A percentile compares a stretch with the other conserved stretches of the same genome.
phyloP scores from a whole-genome alignment of 37 sponge, comb jelly and placozoan genomes.

The Geodia barretti region DNA sequence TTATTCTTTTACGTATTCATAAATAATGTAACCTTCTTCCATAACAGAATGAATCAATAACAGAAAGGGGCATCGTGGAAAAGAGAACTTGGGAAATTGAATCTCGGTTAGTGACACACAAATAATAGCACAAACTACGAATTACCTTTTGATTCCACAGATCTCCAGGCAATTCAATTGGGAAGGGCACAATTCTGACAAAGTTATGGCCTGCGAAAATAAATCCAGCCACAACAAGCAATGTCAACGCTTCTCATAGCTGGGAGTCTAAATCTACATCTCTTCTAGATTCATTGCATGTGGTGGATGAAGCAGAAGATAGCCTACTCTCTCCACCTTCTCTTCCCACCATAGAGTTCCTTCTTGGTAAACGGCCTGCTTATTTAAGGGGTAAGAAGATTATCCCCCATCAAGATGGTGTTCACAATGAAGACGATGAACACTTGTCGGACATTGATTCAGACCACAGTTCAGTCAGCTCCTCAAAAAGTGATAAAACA shows the following conservation, averaged over 20 bases:
- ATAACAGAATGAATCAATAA: not conserved
- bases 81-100: constrained; percentile 24
- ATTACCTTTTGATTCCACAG: not conserved
- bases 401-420: not conserved
- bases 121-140: too few species aligned
- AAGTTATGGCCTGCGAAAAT: constrained; percentile 23
- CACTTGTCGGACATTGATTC: constrained; percentile 32
- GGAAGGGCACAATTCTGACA: constrained; percentile 3
- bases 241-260: constrained; percentile 15
- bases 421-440: not conserved
- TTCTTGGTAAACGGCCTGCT: constrained; percentile 26
- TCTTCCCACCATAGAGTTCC: constrained; percentile 28
- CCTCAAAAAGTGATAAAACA: not conserved
- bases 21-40: not conserved
- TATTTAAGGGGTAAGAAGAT: not conserved
- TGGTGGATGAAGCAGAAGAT: not conserved
- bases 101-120: not conserved
- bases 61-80: constrained; percentile 14
- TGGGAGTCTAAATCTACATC: constrained; percentile 17
- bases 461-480: constrained; percentile 44
- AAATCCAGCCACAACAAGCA: not conserved
- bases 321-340: constrained; percentile 44
- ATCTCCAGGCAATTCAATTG: not conserved
- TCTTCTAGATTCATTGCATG: not conserved
- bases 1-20: not conserved